Evolutionary conservation across 92 coral and sea anemone genomes (phyloP).

Genomic region (Palythoa grandiflora): DNA sequence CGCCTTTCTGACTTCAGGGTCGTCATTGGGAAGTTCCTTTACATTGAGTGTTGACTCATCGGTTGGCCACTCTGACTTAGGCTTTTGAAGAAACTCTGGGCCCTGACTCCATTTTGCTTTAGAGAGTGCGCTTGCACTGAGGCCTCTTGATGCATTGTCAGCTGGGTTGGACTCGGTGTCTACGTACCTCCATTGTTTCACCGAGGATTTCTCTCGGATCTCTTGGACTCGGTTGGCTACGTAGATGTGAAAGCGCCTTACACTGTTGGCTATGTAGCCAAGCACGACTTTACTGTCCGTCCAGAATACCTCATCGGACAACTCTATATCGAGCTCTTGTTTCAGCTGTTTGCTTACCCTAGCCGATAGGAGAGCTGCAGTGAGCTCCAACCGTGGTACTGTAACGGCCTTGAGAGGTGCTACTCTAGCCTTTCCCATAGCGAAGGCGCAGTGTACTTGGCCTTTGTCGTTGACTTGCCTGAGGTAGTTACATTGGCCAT

Average conservation of each 20-base stretch:
- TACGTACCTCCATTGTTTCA: constrained; percentile 38
- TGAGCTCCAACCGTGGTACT: constrained; percentile 32
- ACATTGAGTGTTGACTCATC: background rate
- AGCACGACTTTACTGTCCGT: constrained; percentile 42
- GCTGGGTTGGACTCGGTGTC: constrained; percentile 21
- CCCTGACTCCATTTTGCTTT: constrained; percentile 22
- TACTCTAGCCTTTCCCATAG: constrained; percentile 42
- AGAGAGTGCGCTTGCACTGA: background rate
- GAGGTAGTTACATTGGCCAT: constrained; percentile 11
- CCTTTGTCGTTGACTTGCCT: constrained; percentile 13
- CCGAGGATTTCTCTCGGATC: background rate
- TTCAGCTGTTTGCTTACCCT: constrained; percentile 1
- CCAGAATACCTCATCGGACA: constrained; percentile 15
- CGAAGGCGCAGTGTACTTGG: constrained; percentile 31
- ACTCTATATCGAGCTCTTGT: constrained; percentile 3
- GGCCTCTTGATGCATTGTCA: background rate
- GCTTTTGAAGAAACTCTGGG: constrained; percentile 32
- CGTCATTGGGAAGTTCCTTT: background rate
- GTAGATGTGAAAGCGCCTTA: constrained; percentile 24
- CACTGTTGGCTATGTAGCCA: constrained; percentile 27
- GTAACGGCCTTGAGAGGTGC: constrained; percentile 37
- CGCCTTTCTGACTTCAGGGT: constrained; percentile 20
- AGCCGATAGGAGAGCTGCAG: constrained; percentile 33
- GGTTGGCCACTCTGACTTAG: background rate
- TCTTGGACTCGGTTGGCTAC: constrained; percentile 43